Percentiles rank a stretch among this genome's conserved stretches.
These are phyloP conservation scores for Actias luna DNA, from an alignment of 2,888 invertebrate species.

Conservation along the genomic window DNA sequence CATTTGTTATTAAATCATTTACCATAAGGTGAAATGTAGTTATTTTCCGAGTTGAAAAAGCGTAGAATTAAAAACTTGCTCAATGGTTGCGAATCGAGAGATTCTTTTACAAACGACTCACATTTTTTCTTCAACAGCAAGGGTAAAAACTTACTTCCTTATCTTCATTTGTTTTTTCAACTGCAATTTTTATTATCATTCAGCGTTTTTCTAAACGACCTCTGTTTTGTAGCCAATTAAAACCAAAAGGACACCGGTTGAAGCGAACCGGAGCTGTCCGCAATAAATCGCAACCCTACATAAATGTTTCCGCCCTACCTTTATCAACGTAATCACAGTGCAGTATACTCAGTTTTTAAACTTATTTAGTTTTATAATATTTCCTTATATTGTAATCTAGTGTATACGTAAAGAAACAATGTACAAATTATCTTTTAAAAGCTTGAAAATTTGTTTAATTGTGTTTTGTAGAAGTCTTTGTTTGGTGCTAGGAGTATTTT, in stretches of 20 bases:
- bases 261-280: conserved; percentile 49
- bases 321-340: conserved; percentile 3
- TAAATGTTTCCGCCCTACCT: conserved; percentile 62
- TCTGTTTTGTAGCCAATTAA: conserved; percentile 80
- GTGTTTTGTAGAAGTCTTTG: too few species aligned
- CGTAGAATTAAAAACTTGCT: too few species aligned
- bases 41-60: too few species aligned
- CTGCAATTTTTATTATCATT: conserved; percentile 17
- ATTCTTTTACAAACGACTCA: too few species aligned
- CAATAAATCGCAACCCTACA: conserved; percentile 79
- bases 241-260: conserved; percentile 70
- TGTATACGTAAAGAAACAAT: not conserved
- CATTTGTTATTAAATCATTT: too few species aligned
- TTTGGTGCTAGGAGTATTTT: too few species aligned
- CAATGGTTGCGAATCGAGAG: not conserved
- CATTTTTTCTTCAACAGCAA: too few species aligned
- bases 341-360: conserved; percentile 5
- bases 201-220: conserved; percentile 62
- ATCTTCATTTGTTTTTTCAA: conserved; percentile 13
- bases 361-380: not conserved
- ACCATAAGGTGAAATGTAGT: too few species aligned
- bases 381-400: not conserved
- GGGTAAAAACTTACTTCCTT: not conserved
- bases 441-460: not conserved
- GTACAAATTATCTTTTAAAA: not conserved